A percentile compares a stretch with the other conserved stretches of the same genome.
phyloP scores from a whole-genome alignment of 2,888 invertebrate species.

The Seira ritae region DNA sequence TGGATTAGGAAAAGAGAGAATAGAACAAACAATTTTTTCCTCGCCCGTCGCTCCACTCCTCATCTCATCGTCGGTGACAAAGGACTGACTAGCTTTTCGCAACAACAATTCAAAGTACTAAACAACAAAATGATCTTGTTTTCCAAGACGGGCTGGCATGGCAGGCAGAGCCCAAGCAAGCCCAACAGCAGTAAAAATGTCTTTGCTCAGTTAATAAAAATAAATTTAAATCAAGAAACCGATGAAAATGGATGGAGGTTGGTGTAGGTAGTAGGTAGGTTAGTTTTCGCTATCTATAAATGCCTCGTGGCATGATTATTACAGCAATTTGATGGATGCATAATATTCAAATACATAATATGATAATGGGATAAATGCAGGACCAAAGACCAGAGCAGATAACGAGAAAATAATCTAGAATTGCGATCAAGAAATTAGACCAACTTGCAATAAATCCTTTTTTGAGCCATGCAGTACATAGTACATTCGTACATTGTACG shows the following conservation, averaged over 20 bases:
- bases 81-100: background rate
- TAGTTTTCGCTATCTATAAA: background rate
- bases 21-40: too few species aligned
- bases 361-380: slow-evolving; percentile 15
- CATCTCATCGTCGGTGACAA: slow-evolving; percentile 17
- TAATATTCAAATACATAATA: background rate
- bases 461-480: background rate
- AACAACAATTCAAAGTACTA: background rate
- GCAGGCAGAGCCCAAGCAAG: too few species aligned
- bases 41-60: too few species aligned
- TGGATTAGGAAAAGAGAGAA: too few species aligned
- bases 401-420: slow-evolving; percentile 8
- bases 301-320: background rate
- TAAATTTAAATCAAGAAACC: background rate
- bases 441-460: slow-evolving; percentile 19
- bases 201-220: slow-evolving; percentile 11
- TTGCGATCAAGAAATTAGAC: slow-evolving; percentile 9
- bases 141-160: background rate
- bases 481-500: too few species aligned
- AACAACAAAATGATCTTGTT: slow-evolving; percentile 4
- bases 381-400: background rate
- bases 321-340: background rate
- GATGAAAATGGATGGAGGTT: slow-evolving; percentile 2
- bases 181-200: slow-evolving; percentile 8
- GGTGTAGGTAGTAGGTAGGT: background rate